phyloP scores from a whole-genome alignment of 2,888 invertebrate genomes.

The Platycheirus albimanus region DNA sequence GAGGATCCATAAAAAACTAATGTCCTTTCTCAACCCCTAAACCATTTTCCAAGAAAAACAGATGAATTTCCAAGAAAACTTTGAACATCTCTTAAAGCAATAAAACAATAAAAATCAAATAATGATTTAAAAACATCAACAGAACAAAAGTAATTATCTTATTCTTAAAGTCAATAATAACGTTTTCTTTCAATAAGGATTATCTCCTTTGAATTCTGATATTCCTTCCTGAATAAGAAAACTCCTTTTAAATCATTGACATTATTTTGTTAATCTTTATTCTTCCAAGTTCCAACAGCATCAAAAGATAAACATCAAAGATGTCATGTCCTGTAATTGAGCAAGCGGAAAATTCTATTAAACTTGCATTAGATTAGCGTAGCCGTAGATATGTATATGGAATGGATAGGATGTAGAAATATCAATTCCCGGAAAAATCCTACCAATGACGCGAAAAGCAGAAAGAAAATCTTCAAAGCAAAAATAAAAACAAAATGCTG shows the following conservation, averaged over 20 bases:
- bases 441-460: slow-evolving; percentile 22
- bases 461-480: neutral
- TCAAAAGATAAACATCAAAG: slow-evolving; percentile 54
- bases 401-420: too few species aligned
- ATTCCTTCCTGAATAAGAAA: neutral
- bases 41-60: too few species aligned
- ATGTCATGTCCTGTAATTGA: slow-evolving; percentile 47
- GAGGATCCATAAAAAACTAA: too few species aligned
- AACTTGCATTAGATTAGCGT: slow-evolving; percentile 48
- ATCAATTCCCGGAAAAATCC: neutral
- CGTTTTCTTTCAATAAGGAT: neutral
- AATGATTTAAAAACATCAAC: too few species aligned
- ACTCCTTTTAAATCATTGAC: neutral
- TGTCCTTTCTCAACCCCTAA: too few species aligned
- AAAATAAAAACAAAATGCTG: slow-evolving; percentile 7
- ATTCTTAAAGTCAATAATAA: too few species aligned
- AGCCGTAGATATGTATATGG: too few species aligned
- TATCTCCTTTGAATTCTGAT: neutral
- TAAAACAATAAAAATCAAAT: too few species aligned
- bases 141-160: too few species aligned
- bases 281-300: too few species aligned
- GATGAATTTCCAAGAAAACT: too few species aligned
- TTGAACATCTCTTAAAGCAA: too few species aligned
- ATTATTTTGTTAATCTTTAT: neutral
- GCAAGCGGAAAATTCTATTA: slow-evolving; percentile 64